A percentile compares a stretch with the other conserved stretches of the same genome.
Conservation (phyloP, 2,113 vertebrate species). For the Galbula dea region DNA sequence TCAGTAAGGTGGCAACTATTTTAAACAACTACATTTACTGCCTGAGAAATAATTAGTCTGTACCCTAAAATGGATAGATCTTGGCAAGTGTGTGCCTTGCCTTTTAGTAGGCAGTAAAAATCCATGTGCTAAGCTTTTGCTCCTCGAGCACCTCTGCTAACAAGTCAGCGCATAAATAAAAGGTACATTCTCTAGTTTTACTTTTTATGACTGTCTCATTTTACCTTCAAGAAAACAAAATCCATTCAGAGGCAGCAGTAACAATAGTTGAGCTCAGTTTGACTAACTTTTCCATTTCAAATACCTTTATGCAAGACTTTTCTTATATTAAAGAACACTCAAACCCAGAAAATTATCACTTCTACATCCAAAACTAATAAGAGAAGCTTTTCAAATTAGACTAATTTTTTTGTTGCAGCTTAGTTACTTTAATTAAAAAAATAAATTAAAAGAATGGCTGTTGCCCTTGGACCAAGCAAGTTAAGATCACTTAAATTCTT, state of each 20-base stretch:
- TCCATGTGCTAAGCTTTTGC: not conserved
- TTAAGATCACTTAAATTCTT: not conserved
- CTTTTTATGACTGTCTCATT: not conserved
- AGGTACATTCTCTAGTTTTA: not conserved
- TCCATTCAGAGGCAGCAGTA: not conserved
- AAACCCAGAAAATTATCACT: not conserved
- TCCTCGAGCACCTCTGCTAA: not conserved
- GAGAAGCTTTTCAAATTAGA: not conserved
- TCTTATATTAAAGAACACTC: not conserved
- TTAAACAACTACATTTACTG: not conserved
- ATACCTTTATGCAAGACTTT: not conserved
- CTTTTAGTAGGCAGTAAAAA: not conserved
- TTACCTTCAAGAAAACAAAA: not conserved
- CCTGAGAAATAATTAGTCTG: not conserved
- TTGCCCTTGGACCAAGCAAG: not conserved
- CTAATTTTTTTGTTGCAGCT: not conserved
- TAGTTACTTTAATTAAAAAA: not conserved
- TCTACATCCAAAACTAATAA: not conserved
- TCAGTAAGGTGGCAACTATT: not conserved
- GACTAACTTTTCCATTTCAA: not conserved
- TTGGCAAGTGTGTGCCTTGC: not conserved
- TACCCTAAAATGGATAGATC: not conserved
- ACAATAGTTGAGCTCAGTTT: not conserved
- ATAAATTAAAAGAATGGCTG: not conserved
- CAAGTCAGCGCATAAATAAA: not conserved